Conservation (phyloP, 1,140 invertebrate species). For the Trissolcus basalis region DNA sequence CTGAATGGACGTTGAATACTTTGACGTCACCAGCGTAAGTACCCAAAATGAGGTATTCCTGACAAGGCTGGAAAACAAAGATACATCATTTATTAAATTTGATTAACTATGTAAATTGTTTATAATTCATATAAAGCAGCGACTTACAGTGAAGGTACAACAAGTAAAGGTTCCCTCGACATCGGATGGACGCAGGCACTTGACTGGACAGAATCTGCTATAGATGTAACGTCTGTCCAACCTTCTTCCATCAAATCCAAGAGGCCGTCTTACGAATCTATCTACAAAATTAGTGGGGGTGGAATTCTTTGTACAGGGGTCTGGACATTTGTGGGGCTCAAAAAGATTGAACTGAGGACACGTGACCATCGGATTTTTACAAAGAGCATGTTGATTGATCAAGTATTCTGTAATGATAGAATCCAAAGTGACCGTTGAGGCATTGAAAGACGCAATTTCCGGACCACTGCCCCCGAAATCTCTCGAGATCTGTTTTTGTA, state of each 20-base stretch:
- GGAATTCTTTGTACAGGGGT: conserved; percentile 84
- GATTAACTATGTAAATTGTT: background rate
- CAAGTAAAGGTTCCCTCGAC: conserved; percentile 90
- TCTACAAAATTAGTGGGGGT: conserved; percentile 84
- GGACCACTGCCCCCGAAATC: conserved; percentile 64
- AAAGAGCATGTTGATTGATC: conserved; percentile 95
- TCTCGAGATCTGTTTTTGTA: conserved; percentile 82
- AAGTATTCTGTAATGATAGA: conserved; percentile 97
- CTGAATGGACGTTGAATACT: conserved; percentile 88
- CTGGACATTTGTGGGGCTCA: conserved; percentile 94
- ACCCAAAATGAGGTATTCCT: conserved; percentile 88
- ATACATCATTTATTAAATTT: too few relatives aligned
- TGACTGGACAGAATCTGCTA: conserved; percentile 91
- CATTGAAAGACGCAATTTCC: conserved; percentile 66
- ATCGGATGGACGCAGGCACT: conserved; percentile 84
- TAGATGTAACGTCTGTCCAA: conserved; percentile 90
- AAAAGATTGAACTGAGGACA: conserved; percentile 94
- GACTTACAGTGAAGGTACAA: conserved; percentile 83
- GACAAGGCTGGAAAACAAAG: conserved; percentile 82
- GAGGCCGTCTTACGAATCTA: conserved; percentile 77
- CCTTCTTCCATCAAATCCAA: conserved; percentile 77
- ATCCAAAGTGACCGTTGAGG: conserved; percentile 84
- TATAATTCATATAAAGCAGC: background rate
- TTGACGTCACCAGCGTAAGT: conserved; percentile 92
- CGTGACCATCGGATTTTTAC: conserved; percentile 93